A percentile compares a stretch with the other conserved stretches of the same genome.
phyloP scores from a whole-genome alignment of 2,113 vertebrate genomes.

The Serinus canaria region DNA sequence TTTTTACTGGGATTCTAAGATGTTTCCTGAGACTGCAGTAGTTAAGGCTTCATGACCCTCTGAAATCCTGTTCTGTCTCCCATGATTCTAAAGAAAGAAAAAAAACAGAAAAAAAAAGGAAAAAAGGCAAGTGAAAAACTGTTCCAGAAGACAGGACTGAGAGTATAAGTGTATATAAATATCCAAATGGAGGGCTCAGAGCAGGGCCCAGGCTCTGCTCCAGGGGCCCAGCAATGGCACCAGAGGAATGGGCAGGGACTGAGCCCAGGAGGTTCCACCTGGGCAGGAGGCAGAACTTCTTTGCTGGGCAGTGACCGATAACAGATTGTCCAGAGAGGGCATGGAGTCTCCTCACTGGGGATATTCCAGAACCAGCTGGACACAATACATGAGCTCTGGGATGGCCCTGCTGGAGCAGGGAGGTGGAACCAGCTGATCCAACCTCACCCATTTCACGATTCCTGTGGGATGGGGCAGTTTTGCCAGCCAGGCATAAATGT shows the following conservation, averaged over 20 bases:
- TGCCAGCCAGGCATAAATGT: background rate
- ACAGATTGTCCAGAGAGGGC: background rate
- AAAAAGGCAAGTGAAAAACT: accelerated
- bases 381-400: background rate
- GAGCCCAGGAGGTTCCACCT: background rate
- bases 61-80: background rate
- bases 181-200: background rate
- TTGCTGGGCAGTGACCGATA: accelerated
- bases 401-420: background rate
- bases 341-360: background rate
- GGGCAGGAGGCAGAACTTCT: background rate
- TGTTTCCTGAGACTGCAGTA: background rate
- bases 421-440: background rate
- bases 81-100: background rate
- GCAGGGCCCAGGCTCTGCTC: background rate
- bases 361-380: accelerated
- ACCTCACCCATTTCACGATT: background rate
- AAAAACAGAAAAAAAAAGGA: too few relatives aligned
- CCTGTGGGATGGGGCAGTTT: background rate
- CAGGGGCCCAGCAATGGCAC: background rate
- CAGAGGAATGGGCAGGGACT: background rate
- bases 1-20: background rate
- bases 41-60: background rate
- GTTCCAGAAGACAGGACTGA: background rate
- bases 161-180: background rate